Base-by-base conservation (phyloP, 30 jellyfish, hydroid and myxozoan genomes). In the Mastigias papua region DNA sequence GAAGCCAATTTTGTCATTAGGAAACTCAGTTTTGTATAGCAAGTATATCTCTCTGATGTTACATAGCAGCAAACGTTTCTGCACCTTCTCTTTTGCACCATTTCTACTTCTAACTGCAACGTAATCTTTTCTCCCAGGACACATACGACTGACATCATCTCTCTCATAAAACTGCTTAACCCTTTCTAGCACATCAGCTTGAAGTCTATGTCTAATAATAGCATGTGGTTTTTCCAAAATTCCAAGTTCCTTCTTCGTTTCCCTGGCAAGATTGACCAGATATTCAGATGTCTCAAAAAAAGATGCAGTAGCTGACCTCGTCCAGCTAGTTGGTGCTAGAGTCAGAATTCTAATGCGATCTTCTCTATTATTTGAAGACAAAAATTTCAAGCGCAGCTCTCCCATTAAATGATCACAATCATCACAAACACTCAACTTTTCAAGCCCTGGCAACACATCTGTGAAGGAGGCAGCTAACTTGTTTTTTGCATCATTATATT, bases 271-370 rank as follows among this genome's bases (percentile, higher is more conserved):
- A 6, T 16, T 46, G 8, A 46, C 60, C 8, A 16, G 8, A 16
- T 46, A 46, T 6, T 16, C 13, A 16, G 60, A 46, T 6, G 16
- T 16, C 8, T 46, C 16, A 46, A 46, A 46, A 46, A 6, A 46
- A 16, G 8, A 6, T 8, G 60, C 60, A 6, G 60, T 46, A 6
- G 13, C 13, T 46, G 60, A n/a, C n/a, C n/a, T n/a, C 22, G 90
- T 20, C 90, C 92, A 66, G 17, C 86, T 33, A 69, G 70, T 82
- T 26, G 92, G 90, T 8, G 85, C 54, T 10, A 77, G 80, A 35
- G 88, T 77, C 33, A 77, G 67, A 10, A 77, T 77, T 28, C 49
- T 86, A 77, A 77, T 48, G n/a, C 49, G 10, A 5, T 61, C 21
- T 5, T 31, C 60, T 46, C 60, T 46, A 46, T 46, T 16, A 46